Conservation (phyloP, 2,797 vertebrate genomes). For the Synanceia verrucosa region DNA sequence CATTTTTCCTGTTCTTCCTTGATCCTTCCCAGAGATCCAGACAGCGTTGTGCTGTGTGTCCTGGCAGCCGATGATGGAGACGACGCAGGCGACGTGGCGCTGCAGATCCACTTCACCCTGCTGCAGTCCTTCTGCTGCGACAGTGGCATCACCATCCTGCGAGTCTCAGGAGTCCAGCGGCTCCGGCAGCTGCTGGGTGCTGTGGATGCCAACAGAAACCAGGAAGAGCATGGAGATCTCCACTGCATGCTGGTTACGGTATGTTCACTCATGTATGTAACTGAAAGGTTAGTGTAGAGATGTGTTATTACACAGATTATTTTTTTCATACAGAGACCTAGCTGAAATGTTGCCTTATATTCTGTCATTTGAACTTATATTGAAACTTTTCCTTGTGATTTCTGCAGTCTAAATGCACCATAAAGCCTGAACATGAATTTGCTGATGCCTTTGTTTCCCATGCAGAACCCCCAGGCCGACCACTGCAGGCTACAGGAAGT, state of each 20-base stretch:
- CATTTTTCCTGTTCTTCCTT: background rate
- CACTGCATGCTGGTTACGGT: slow-evolving; percentile 95
- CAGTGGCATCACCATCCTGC: slow-evolving; percentile 90
- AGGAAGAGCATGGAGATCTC: slow-evolving; percentile 84
- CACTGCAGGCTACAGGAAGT: slow-evolving; percentile 88
- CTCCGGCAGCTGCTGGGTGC: slow-evolving; percentile 83
- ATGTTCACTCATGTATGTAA: slow-evolving; percentile 59
- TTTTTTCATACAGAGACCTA: background rate
- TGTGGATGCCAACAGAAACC: slow-evolving; percentile 71
- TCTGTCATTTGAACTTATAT: background rate
- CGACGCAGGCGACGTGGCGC: slow-evolving; percentile 85
- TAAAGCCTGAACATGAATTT: slow-evolving; percentile 1
- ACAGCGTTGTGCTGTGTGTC: slow-evolving; percentile 91
- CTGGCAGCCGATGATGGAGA: slow-evolving; percentile 87
- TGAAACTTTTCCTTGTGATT: background rate
- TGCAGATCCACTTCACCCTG: slow-evolving; percentile 96
- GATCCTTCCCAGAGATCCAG: slow-evolving; percentile 86
- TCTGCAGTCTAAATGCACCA: background rate
- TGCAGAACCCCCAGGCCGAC: slow-evolving; percentile 87
- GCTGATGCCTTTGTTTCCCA: background rate
- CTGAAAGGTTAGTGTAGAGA: background rate
- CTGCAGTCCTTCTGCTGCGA: slow-evolving; percentile 94
- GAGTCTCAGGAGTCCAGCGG: slow-evolving; percentile 87
- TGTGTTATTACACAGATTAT: background rate
- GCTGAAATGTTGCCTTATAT: background rate